These are phyloP conservation scores for Cerastis rubricosa DNA, from an alignment of 2,888 invertebrate genomes.

Conservation along the genomic window DNA sequence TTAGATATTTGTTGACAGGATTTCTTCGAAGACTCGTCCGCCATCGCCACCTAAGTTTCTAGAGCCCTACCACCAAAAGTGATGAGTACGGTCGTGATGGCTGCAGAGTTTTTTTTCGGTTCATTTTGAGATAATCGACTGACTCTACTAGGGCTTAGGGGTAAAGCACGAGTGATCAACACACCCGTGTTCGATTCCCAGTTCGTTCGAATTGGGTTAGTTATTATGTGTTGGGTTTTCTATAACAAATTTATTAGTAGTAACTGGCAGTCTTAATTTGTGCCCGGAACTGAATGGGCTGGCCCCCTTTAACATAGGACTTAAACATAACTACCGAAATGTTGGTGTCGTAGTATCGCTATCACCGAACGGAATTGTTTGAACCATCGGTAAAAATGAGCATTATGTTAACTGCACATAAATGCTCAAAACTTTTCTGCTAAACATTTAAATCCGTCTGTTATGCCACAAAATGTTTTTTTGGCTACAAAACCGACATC, in stretches of 20 bases:
- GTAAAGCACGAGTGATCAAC: background rate
- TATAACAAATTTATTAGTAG: background rate
- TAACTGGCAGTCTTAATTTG: too few species aligned
- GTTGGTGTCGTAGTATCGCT: too few species aligned
- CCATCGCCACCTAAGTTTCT: background rate
- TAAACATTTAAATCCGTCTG: background rate
- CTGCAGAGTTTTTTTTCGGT: background rate
- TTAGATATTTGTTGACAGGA: background rate
- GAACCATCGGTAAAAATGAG: too few species aligned
- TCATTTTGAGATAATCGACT: background rate
- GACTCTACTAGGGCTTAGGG: background rate
- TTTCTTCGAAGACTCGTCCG: background rate
- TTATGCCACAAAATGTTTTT: background rate
- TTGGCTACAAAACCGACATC: conserved; percentile 9
- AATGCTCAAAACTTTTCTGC: background rate
- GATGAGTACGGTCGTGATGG: background rate
- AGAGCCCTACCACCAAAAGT: background rate
- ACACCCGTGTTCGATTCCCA: background rate
- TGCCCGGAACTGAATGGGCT: too few species aligned
- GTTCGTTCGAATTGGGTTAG: background rate
- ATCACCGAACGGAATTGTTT: too few species aligned
- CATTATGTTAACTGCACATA: background rate
- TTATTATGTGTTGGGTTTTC: too few species aligned
- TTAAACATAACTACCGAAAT: too few species aligned
- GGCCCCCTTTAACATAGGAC: too few species aligned